These are phyloP conservation scores for Agriopis marginaria DNA, from an alignment of 2,888 invertebrate species.

Conservation along the genomic window DNA sequence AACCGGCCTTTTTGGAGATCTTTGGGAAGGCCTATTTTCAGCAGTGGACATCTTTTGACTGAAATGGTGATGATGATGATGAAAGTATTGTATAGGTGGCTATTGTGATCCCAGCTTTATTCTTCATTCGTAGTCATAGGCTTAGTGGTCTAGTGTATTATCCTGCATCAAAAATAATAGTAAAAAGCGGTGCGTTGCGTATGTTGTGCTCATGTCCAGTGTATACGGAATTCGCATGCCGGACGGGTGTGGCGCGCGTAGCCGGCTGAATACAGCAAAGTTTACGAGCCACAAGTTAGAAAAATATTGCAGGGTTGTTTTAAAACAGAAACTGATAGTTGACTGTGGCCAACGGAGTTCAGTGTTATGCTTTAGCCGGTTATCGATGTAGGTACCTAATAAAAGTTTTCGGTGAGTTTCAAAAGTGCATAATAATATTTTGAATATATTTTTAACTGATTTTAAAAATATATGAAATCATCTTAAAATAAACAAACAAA, in stretches of 20 bases:
- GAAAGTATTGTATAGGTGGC: not conserved
- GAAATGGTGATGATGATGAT: too few species aligned
- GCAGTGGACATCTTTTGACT: too few species aligned
- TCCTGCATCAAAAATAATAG: conserved; percentile 1
- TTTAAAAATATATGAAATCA: too few species aligned
- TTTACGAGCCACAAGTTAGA: not conserved
- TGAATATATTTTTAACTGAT: too few species aligned
- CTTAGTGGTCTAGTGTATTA: not conserved
- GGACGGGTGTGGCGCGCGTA: conserved; percentile 47
- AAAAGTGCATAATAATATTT: too few species aligned
- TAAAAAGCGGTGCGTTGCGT: not conserved
- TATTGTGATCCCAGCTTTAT: not conserved
- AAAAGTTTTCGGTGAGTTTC: not conserved
- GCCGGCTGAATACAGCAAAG: conserved; percentile 27
- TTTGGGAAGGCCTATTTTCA: too few species aligned
- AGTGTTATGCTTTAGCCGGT: not conserved
- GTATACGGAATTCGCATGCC: conserved; percentile 48
- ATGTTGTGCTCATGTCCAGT: conserved; percentile 29
- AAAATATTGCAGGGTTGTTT: not conserved
- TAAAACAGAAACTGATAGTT: conserved; percentile 3
- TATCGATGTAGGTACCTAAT: too few species aligned
- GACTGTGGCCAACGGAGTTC: conserved; percentile 6
- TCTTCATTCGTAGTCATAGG: not conserved
- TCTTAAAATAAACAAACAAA: too few species aligned
- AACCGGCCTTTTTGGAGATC: too few species aligned